Evolutionary conservation across 1,140 invertebrate genomes (phyloP).

Genomic region (Lithobius niger): DNA sequence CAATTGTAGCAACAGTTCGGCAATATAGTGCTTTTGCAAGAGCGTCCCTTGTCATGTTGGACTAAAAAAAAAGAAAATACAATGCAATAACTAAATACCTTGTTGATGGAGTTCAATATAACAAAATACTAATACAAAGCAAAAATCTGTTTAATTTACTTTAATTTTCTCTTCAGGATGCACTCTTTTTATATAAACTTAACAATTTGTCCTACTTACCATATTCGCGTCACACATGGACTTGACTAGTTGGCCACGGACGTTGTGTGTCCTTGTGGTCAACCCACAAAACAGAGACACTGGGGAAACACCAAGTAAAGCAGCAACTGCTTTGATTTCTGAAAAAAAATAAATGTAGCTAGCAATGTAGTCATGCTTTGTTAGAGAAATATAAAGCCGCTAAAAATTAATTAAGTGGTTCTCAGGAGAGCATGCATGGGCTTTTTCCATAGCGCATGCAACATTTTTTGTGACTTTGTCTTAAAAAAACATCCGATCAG

Average conservation of each 20-base stretch:
- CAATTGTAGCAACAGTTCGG: conserved; percentile 86
- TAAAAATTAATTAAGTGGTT: no score
- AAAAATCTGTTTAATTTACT: not conserved
- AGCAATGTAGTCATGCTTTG: not conserved
- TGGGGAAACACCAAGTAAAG: conserved; percentile 61
- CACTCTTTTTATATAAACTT: no score
- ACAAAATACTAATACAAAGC: not conserved
- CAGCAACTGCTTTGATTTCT: conserved; percentile 69
- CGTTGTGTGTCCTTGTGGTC: conserved; percentile 67
- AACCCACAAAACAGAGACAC: conserved; percentile 62
- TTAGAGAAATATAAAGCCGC: not conserved
- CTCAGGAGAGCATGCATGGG: no score
- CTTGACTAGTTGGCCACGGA: conserved; percentile 65
- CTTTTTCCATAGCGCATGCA: no score
- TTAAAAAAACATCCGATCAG: no score
- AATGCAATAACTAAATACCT: not conserved
- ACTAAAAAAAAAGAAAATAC: conserved; percentile 33
- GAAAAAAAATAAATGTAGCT: conserved; percentile 22
- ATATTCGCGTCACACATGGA: conserved; percentile 68
- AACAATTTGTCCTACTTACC: conserved; percentile 41
- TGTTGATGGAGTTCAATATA: not conserved
- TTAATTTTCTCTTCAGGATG: not conserved
- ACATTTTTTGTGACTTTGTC: conserved; percentile 6
- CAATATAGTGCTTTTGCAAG: conserved; percentile 86
- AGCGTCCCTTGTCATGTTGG: conserved; percentile 72